phyloP scores from a whole-genome alignment of 2,888 invertebrate genomes.

The Liposcelis brunnea region DNA sequence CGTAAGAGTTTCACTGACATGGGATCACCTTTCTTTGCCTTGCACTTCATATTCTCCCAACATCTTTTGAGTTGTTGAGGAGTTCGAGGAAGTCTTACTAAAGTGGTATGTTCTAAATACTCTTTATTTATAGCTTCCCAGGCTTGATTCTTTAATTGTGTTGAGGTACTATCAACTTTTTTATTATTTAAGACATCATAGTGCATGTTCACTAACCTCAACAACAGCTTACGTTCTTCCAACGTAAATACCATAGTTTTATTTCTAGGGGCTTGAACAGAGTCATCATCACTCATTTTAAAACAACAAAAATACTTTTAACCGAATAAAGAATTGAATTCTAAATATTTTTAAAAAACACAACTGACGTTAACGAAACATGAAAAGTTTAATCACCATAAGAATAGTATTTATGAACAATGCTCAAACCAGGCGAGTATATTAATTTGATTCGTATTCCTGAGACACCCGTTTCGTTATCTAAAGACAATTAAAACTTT shows the following conservation, averaged over 20 bases:
- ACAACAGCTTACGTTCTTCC: neutral
- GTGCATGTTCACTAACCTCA: slow-evolving; percentile 2
- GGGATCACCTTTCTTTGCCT: slow-evolving; percentile 3
- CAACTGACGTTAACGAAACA: too few species aligned
- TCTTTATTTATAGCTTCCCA: slow-evolving; percentile 5
- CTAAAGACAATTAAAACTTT: too few species aligned
- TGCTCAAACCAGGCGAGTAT: too few species aligned
- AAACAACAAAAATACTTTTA: neutral
- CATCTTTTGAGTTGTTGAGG: slow-evolving; percentile 4
- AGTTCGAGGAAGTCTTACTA: neutral
- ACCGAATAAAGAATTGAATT: too few species aligned
- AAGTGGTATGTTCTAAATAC: neutral
- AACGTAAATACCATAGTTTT: slow-evolving; percentile 2
- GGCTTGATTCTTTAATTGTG: slow-evolving; percentile 1
- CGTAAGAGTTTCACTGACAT: neutral
- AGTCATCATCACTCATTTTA: slow-evolving; percentile 5
- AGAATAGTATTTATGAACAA: too few species aligned
- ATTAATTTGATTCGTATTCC: too few species aligned
- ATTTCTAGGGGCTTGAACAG: neutral
- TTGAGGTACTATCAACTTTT: neutral
- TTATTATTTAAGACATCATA: slow-evolving; percentile 5
- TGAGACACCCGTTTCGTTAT: too few species aligned
- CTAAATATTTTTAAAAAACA: too few species aligned
- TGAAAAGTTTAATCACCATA: too few species aligned
- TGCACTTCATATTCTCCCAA: slow-evolving; percentile 3